Evolutionary conservation across 1,140 invertebrate genomes (phyloP), one percentile per base, ranked within the genome.

Genomic region (Trichonephila clavata): DNA sequence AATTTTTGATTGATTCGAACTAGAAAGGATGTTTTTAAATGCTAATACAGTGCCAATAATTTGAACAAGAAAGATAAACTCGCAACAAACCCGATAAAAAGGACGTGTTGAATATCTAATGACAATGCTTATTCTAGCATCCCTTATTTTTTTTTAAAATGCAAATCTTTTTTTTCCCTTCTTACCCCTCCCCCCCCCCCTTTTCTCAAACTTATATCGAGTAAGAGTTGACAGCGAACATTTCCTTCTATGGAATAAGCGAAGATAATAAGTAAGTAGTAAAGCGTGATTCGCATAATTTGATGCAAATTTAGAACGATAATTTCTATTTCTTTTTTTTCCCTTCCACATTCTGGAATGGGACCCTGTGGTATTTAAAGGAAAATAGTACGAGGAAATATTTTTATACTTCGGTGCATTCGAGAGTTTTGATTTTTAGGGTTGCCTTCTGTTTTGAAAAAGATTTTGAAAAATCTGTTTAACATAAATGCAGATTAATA

Each of bases 221-320:
- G 71, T 16, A 77, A 32, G 24, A 20, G 14, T 77, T 39, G 24
- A 77, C 71, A 77, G 18, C 14, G 18, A 77, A 77, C 71, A 77
- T 27, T 77, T 77, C 71, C 71, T 77, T 24, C 71, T 1, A 3
- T 77, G 27, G 18, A n/a, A 13, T 32, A 14, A 39, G 71, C 27
- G 71, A 3, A 77, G 71, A 77, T 77, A 77, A 77, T 77, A 32
- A 18, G 14, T 10, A 32, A 16, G 71, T 18, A 32, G 27, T 18
- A 77, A 39, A 39, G 27, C 71, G 71, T 77, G 71, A 77, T 77
- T 39, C 18, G 71, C 71, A 77, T 77, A 32, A 77, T 77, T 77
- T 77, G 71, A 32, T 77, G 71, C 6, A 32, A 77, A 39, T 77
- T 77, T 77, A 32, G 27, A 27, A 77, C 18, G 71, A 39, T 77